Evolutionary conservation across 2,888 invertebrate species (phyloP).

Genomic region (Vanessa cardui): DNA sequence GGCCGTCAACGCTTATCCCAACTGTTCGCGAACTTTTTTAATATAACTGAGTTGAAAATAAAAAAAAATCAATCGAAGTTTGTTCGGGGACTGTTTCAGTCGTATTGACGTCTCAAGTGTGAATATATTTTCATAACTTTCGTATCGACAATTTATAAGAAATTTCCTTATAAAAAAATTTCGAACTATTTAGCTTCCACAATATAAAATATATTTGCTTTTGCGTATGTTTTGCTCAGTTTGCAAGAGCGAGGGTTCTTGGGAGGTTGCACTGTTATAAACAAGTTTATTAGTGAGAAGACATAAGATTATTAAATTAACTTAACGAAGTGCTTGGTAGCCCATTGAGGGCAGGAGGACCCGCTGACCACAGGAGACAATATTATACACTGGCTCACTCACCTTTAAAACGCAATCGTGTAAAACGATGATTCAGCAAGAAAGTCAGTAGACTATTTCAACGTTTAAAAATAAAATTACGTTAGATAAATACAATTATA

Average conservation of each 20-base stretch:
- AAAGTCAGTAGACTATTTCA: no score
- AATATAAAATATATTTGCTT: neutral
- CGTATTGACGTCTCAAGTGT: slow-evolving; percentile 24
- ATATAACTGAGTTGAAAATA: slow-evolving; percentile 44
- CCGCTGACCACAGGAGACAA: no score
- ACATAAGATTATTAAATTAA: no score
- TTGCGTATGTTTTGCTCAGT: no score
- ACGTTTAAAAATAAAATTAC: no score
- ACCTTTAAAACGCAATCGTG: neutral
- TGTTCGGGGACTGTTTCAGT: slow-evolving; percentile 23
- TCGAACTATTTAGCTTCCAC: neutral
- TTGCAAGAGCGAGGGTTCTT: no score
- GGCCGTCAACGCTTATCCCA: slow-evolving; percentile 40
- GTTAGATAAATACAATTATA: no score
- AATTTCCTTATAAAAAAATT: neutral
- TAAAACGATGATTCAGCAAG: no score
- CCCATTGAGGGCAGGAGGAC: no score
- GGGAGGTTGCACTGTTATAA: no score
- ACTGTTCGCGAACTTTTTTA: slow-evolving; percentile 47
- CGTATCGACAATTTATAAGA: neutral
- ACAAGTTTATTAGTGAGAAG: no score
- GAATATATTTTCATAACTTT: slow-evolving; percentile 28
- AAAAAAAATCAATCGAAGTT: slow-evolving; percentile 43
- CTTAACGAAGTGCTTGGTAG: no score
- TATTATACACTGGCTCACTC: neutral